A percentile compares a stretch with the other conserved stretches of the same genome.
phyloP scores from a whole-genome alignment of 2,113 vertebrate genomes.

The Tragelaphus strepsiceros region DNA sequence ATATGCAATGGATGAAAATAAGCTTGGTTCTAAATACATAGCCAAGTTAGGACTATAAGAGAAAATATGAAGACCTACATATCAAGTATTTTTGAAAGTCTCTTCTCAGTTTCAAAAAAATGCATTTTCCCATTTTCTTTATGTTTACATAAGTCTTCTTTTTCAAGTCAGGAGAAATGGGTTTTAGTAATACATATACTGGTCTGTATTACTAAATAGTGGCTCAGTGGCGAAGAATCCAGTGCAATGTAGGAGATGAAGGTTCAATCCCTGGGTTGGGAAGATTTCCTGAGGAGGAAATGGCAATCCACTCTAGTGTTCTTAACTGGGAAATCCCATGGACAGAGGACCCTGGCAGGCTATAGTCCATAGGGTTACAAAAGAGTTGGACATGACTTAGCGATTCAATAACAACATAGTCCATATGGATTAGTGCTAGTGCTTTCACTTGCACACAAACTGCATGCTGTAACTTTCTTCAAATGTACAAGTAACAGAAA shows the following conservation, averaged over 20 bases:
- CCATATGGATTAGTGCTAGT: background rate
- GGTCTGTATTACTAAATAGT: background rate
- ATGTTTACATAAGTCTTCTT: background rate
- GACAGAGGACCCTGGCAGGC: background rate
- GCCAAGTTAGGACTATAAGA: background rate
- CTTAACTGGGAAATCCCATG: background rate
- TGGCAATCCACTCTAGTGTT: background rate
- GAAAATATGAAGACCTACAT: background rate
- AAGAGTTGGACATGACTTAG: background rate
- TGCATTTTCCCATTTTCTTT: background rate
- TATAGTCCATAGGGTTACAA: background rate
- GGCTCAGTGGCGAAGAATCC: background rate
- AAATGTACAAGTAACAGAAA: background rate
- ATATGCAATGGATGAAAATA: background rate
- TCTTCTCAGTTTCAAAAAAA: background rate
- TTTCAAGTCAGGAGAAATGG: background rate
- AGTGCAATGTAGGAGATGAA: background rate
- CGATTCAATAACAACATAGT: accelerated
- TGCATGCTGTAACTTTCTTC: background rate
- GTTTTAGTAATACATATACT: background rate
- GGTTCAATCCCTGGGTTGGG: background rate
- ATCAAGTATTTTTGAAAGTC: background rate
- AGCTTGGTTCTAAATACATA: background rate
- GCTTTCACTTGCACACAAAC: background rate
- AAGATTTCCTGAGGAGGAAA: background rate